Base-by-base conservation (phyloP, 2,888 invertebrate species). In the Mesorhabditis sp. region DNA sequence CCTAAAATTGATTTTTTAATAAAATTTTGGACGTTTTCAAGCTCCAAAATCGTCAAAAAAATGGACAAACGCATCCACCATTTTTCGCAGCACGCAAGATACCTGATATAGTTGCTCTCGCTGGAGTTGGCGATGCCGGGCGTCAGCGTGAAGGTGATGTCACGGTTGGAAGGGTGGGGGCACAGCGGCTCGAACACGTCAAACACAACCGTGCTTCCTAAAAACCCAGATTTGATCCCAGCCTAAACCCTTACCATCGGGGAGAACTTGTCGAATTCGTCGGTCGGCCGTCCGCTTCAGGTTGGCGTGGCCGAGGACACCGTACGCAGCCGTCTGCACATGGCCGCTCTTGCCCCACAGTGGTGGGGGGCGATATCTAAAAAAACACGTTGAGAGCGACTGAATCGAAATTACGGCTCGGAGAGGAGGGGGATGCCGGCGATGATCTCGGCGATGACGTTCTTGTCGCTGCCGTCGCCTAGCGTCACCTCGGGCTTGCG, bases 341-440 rank as follows among this genome's bases (percentile, higher is more conserved):
- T 95, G 95, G 10, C 95, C 95, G 87, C 93, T 94, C 87, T 93
- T 93, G 71, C 95, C 95, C 95, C 95, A 95, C 79, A 95, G 87
- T 78, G 70, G 45, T 4, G 81, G 80, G 28, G 81, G 80, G 50
- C 71, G 67, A 66, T 82, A 81, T 4, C 81, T 81, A 58, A 62
- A 74, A 13, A n/a, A 50, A 50, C 1, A 50, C 7, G 7, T 13
- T 13, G n/a, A 50, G 58, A 13, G n/a, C 7, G 58, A 13, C 58
- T 13, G 10, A n/a, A 13, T 13, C 7, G n/a, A 50, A 50, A 10
- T 50, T 13, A 50, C 58, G 58, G 58, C 7, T 50, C 58, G 10
- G 7, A 13, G n/a, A 50, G 58, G 10, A 50, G 7, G 58, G 7
- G 10, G 58, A 50, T 50, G 7, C 58, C 58, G 10, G n/a, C 7